Evolutionary conservation across 2,113 vertebrate species (phyloP).

Genomic region (Oncorhynchus gorbuscha): DNA sequence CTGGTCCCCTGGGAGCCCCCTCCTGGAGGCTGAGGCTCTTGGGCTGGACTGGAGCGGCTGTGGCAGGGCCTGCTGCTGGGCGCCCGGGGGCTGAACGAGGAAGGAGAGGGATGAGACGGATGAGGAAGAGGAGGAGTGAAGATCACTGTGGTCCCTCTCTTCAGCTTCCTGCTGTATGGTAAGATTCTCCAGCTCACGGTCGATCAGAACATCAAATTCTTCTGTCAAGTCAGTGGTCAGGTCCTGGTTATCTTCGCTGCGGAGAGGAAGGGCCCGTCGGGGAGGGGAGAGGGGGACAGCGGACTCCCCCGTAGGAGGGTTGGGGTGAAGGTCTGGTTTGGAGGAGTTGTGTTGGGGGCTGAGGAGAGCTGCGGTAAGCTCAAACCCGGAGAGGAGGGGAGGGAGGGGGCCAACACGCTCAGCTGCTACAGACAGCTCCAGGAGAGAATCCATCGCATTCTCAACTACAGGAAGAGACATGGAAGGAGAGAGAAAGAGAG

Average conservation of each 20-base stretch:
- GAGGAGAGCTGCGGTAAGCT: conserved; percentile 53
- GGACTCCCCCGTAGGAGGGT: neutral
- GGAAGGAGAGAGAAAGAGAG: too few relatives aligned
- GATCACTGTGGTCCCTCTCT: neutral
- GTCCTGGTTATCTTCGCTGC: conserved; percentile 4
- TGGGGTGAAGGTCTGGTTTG: conserved; percentile 36
- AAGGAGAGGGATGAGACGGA: conserved; percentile 29
- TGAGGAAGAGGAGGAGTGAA: conserved; percentile 7
- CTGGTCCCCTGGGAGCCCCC: neutral
- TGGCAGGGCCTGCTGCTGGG: conserved; percentile 46
- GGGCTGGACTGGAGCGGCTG: conserved; percentile 62
- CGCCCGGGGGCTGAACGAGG: conserved; percentile 4
- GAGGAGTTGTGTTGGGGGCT: conserved; percentile 56
- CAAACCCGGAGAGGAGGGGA: conserved; percentile 69
- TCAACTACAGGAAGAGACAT: conserved; percentile 75
- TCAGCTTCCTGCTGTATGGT: conserved; percentile 7
- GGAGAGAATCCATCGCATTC: conserved; percentile 89
- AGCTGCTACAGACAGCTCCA: conserved; percentile 87
- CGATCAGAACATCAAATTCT: conserved; percentile 81
- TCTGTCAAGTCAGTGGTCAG: conserved; percentile 73
- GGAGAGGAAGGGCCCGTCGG: conserved; percentile 11
- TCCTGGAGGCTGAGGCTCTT: conserved; percentile 10
- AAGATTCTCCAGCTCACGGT: conserved; percentile 76
- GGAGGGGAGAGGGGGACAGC: conserved; percentile 8
- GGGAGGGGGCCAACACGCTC: conserved; percentile 62